These are phyloP conservation scores for Tenrec ecaudatus DNA, from an alignment of 2,113 vertebrate genomes.

Conservation along the genomic window DNA sequence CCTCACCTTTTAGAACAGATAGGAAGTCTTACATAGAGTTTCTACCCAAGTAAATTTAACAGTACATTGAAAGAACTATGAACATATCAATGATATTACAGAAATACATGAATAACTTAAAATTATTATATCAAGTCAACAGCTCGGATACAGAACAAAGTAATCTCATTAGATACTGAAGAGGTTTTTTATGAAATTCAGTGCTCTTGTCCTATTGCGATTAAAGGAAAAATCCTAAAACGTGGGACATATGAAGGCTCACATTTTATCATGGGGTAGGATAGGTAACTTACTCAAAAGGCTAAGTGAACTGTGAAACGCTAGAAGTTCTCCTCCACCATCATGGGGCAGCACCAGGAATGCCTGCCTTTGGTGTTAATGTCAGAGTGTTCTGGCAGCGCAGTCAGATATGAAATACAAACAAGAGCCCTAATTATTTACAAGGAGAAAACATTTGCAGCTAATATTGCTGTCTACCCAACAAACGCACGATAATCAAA, in stretches of 20 bases:
- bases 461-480: not conserved
- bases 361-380: too few species aligned
- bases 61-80: not conserved
- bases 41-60: not conserved
- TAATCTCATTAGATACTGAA: constrained; percentile 9
- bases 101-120: constrained; percentile 6
- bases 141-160: not conserved
- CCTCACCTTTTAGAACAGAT: not conserved
- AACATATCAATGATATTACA: not conserved
- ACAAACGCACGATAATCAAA: not conserved
- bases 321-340: too few species aligned
- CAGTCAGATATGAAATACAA: not conserved
- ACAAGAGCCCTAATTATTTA: constrained; percentile 5
- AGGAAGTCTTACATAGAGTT: constrained; percentile 7
- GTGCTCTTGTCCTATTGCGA: not conserved
- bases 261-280: not conserved
- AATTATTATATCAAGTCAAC: constrained; percentile 31
- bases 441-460: not conserved
- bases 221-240: constrained; percentile 8
- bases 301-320: too few species aligned
- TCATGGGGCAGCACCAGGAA: too few species aligned
- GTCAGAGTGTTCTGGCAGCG: too few species aligned
- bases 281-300: not conserved
- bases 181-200: constrained; percentile 15
- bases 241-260: not conserved